Base-by-base conservation (phyloP, 1,140 invertebrate species). In the Popillia japonica region DNA sequence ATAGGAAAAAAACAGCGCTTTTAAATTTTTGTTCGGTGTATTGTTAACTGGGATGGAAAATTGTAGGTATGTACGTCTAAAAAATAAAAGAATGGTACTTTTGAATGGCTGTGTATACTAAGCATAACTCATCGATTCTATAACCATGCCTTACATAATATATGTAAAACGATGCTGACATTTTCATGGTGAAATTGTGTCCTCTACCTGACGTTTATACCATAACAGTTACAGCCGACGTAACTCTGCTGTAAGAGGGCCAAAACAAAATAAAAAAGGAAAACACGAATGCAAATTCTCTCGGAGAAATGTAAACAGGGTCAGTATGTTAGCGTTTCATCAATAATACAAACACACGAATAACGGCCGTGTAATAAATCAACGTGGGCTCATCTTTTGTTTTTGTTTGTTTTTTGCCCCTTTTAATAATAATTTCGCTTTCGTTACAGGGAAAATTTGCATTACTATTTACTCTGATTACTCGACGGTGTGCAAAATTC, bases 131-230 rank as follows among this genome's bases (percentile, higher is more conserved):
- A 17, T 17, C 14, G 14, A 14, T 55, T 17, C 48, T 17, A 55
- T 17, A 4, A 14, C 17, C 48, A 17, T 55, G 17, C n/a, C 14
- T 55, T 17, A 55, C 48, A n/a, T 17, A 17, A 17, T 55, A 55
- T 55, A 55, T 55, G 48, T 55, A 55, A 55, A 55, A 55, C 48
- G 48, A 55, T 55, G 48, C 17, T 55, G 48, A 55, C 48, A 55
- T n/a, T 55, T 55, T 17, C 48, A 55, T 55, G 48, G 48, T 17
- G 48, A 55, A 55, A 55, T 55, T 55, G 14, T n/a, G 48, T 55
- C 48, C 48, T 55, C 14, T 55, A 55, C 48, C 48, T 55, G 48
- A 55, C 6, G 48, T 34, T 34, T 34, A 34, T 34, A 34, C 14
- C 48, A 14, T 55, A 17, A 14, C 48, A 55, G 48, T 17, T 17